phyloP scores from a whole-genome alignment of 2,113 vertebrate genomes.

The Naja naja region DNA sequence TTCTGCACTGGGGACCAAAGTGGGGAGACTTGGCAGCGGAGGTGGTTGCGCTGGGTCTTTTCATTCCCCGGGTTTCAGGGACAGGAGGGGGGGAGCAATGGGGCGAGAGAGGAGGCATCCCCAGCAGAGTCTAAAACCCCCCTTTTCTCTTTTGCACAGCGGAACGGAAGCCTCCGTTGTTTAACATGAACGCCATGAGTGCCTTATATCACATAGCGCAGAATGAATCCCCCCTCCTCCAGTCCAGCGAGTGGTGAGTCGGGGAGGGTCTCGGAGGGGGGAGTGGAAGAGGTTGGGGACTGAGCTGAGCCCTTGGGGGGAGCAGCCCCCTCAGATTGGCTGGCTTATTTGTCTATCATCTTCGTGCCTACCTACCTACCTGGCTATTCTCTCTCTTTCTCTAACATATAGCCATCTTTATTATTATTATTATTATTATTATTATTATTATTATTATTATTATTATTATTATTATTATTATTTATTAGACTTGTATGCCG shows the following conservation, averaged over 20 bases:
- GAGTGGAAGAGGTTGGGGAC: background rate
- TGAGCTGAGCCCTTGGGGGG: background rate
- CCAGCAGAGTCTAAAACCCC: constrained; percentile 22
- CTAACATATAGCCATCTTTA: no score
- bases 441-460: no score
- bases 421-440: no score
- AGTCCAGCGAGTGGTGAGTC: constrained; percentile 97
- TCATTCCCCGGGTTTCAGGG: background rate
- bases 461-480: no score
- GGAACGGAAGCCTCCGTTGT: constrained; percentile 98
- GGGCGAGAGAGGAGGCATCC: constrained; percentile 3
- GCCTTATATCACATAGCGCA: constrained; percentile 99
- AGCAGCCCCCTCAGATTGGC: background rate
- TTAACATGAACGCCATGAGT: constrained; percentile 99
- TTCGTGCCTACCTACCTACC: background rate
- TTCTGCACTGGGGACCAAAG: background rate
- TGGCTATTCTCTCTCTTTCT: no score
- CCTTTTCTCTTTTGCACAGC: constrained; percentile 74
- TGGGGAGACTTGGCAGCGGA: background rate
- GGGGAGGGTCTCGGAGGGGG: background rate
- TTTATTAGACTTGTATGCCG: no score
- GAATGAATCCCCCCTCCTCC: constrained; percentile 96
- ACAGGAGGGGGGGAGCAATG: background rate
- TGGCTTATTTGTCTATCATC: background rate
- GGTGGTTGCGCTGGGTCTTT: background rate